Evolutionary conservation across 2,888 invertebrate genomes (phyloP), one percentile per base, ranked within the genome.

Genomic region (Melanargia galathea): DNA sequence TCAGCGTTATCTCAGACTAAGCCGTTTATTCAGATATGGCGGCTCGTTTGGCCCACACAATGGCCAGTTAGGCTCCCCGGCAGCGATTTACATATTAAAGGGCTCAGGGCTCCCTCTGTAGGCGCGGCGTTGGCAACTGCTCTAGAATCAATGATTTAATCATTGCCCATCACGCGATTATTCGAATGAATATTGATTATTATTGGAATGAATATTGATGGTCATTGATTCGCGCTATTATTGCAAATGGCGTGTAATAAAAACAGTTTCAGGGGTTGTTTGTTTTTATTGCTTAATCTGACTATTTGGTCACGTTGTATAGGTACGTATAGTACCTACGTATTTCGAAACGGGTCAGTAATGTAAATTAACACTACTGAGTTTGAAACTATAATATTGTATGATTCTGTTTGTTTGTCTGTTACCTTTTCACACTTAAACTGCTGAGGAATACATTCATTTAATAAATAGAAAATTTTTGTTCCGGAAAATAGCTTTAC

Each of bases 61-160:
- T 78, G 73, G 76, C 78, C 80, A 76, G 80, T 81, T 81, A 81
- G 80, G 78, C 77, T 73, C 70, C 74, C 74, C 69, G 63, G 60
- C 73, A 74, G 74, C 83, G 80, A 85, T 84, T 84, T 85, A 77
- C 84, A 84, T 84, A 83, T 73, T 74, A 61, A 67, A 65, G 24
- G 64, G 70, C 77, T 78, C 79, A 73, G 72, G 75, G 73, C 79
- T 70, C 77, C 77, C 78, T 75, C 76, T 68, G 70, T 64, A 52
- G 60, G 60, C 71, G 69, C 69, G 65, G 60, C 57, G 64, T 58
- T 71, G 73, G 73, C 70, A 70, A 46, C 48, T 56, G 30, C 49
- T 60, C 49, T 68, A 73, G 73, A 74, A 75, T 75, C 74, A 76
- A 79, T 82, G 77, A 76, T 77, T 79, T 75, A 48, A 66, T 78